Evolutionary conservation across 2,888 invertebrate species (phyloP).

Genomic region (Nomada ruficornis): DNA sequence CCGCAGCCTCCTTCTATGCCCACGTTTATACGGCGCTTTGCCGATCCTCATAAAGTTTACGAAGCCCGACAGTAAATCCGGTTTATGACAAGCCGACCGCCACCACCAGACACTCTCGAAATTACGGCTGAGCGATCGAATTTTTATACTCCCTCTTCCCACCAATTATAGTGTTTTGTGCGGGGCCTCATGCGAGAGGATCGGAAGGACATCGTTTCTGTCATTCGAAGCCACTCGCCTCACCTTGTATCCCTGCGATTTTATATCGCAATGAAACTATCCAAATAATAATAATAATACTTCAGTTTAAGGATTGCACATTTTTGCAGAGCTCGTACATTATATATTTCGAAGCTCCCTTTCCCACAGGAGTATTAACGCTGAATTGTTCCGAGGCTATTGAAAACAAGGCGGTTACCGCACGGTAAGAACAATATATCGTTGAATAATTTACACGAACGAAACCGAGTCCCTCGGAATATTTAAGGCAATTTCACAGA

Average conservation of each 20-base stretch:
- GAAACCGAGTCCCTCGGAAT: constrained; percentile 42
- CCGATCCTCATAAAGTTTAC: constrained; percentile 80
- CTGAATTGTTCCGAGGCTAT: background rate
- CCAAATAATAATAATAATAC: no score
- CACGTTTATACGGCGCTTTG: constrained; percentile 67
- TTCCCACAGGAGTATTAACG: background rate
- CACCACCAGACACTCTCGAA: constrained; percentile 75
- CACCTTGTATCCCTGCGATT: no score
- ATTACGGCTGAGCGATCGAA: constrained; percentile 76
- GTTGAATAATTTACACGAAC: constrained; percentile 24
- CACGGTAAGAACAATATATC: constrained; percentile 1
- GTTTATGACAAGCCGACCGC: constrained; percentile 78
- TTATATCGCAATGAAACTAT: no score
- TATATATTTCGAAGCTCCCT: background rate
- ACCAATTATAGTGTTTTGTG: constrained; percentile 60
- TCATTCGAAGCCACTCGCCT: background rate
- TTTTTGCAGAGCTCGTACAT: no score
- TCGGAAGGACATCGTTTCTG: background rate
- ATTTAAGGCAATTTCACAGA: constrained; percentile 49
- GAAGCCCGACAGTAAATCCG: constrained; percentile 78
- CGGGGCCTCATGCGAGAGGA: background rate
- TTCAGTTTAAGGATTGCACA: no score
- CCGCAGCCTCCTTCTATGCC: constrained; percentile 41
- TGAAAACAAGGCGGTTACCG: background rate
- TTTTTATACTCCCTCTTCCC: constrained; percentile 70